These are phyloP conservation scores for Schizothorax lantsangensis DNA, from an alignment of 2,797 vertebrate genomes.

Conservation along the genomic window DNA sequence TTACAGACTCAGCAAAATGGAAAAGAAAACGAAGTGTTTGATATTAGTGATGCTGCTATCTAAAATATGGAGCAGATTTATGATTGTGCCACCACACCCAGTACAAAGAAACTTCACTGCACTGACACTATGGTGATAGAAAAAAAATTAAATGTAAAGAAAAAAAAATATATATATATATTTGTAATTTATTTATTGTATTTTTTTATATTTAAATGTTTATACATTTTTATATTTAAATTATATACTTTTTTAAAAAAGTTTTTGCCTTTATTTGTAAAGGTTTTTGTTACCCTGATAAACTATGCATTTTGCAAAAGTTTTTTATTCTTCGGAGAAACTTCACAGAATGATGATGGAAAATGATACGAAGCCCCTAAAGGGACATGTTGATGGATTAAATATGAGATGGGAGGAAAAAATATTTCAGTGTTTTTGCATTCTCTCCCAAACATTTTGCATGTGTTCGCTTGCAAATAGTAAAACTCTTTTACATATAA, in stretches of 20 bases:
- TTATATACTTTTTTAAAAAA: background rate
- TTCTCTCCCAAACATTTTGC: background rate
- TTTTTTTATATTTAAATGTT: too few relatives aligned
- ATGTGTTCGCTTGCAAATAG: background rate
- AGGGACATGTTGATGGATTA: background rate
- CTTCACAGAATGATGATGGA: background rate
- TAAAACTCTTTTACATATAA: background rate
- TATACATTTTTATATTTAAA: too few relatives aligned
- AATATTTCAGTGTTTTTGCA: background rate
- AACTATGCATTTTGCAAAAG: background rate
- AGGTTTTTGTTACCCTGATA: background rate
- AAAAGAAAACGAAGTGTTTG: background rate
- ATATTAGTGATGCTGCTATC: background rate
- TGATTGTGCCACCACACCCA: constrained; percentile 5
- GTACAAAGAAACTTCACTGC: background rate
- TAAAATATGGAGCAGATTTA: background rate
- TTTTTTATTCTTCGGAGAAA: background rate
- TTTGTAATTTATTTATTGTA: too few relatives aligned
- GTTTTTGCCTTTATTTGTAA: background rate
- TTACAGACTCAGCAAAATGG: background rate
- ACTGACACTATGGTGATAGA: background rate
- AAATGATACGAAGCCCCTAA: background rate
- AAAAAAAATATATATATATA: background rate
- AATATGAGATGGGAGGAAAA: too few relatives aligned
- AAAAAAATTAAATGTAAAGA: background rate